These are phyloP conservation scores for Chrysochloris asiatica DNA, from an alignment of 2,113 vertebrate genomes.

Conservation along the genomic window DNA sequence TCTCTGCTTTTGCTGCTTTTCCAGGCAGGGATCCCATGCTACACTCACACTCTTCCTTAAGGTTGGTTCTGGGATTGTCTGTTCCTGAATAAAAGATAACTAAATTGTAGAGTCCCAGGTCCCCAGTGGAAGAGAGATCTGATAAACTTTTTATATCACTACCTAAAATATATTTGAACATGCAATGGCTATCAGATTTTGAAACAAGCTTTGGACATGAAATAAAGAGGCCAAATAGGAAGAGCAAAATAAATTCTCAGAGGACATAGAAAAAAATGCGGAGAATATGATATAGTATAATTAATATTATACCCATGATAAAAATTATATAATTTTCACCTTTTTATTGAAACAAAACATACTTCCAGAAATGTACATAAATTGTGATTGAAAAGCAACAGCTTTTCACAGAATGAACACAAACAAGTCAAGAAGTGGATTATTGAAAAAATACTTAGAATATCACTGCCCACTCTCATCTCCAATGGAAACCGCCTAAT, in stretches of 20 bases:
- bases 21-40: no score
- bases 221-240: not conserved
- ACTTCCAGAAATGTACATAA: not conserved
- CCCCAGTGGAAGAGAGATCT: no score
- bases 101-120: no score
- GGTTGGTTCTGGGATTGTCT: no score
- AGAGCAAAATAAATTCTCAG: not conserved
- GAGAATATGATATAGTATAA: not conserved
- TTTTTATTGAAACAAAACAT: not conserved
- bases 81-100: no score
- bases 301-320: not conserved
- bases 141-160: not conserved
- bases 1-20: no score
- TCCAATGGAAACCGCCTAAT: not conserved
- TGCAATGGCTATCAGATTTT: not conserved
- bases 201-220: not conserved
- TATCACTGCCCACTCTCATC: not conserved
- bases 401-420: not conserved
- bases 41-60: no score
- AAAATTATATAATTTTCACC: not conserved
- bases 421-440: not conserved
- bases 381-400: not conserved
- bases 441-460: not conserved
- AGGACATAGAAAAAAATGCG: not conserved
- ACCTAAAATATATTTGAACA: not conserved